phyloP scores from a whole-genome alignment of 1,140 invertebrate genomes.

The Zaprionus africanus region DNA sequence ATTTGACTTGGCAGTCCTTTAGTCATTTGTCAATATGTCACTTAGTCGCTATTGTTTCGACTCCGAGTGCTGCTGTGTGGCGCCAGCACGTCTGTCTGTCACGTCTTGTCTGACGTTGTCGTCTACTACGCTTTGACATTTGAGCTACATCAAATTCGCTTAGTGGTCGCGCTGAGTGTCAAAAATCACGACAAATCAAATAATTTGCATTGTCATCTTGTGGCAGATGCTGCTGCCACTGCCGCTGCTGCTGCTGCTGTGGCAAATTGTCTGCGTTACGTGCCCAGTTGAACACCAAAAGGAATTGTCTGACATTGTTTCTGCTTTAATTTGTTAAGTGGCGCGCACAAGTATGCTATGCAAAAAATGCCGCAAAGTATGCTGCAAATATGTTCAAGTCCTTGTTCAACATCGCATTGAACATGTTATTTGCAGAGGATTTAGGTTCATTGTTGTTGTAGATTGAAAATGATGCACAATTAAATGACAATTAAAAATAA shows the following conservation, averaged over 20 bases:
- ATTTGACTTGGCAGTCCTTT: conserved; percentile 36
- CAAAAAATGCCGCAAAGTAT: conserved; percentile 4
- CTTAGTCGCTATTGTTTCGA: conserved; percentile 55
- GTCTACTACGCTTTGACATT: conserved; percentile 40
- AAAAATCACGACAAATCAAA: conserved; percentile 46
- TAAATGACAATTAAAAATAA: conserved; percentile 53
- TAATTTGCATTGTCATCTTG: conserved; percentile 49
- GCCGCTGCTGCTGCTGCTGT: not conserved
- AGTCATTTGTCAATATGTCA: conserved; percentile 73
- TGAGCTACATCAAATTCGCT: conserved; percentile 37
- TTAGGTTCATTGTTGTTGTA: not conserved
- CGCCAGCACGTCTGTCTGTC: conserved; percentile 32
- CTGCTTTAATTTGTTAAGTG: conserved; percentile 5
- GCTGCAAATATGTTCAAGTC: not conserved
- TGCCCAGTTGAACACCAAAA: conserved; percentile 20
- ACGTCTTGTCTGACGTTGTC: not conserved
- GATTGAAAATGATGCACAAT: conserved; percentile 34
- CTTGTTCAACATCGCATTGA: not conserved
- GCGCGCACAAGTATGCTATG: conserved; percentile 14
- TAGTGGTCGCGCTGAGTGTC: conserved; percentile 38
- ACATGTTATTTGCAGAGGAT: not conserved
- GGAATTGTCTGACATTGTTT: not conserved
- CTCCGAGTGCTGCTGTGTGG: conserved; percentile 22
- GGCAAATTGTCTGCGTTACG: conserved; percentile 31
- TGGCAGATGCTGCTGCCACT: not conserved